A percentile compares a stretch with the other conserved stretches of the same genome.
phyloP scores from a whole-genome alignment of 2,113 vertebrate species.

The Tinamus guttatus region DNA sequence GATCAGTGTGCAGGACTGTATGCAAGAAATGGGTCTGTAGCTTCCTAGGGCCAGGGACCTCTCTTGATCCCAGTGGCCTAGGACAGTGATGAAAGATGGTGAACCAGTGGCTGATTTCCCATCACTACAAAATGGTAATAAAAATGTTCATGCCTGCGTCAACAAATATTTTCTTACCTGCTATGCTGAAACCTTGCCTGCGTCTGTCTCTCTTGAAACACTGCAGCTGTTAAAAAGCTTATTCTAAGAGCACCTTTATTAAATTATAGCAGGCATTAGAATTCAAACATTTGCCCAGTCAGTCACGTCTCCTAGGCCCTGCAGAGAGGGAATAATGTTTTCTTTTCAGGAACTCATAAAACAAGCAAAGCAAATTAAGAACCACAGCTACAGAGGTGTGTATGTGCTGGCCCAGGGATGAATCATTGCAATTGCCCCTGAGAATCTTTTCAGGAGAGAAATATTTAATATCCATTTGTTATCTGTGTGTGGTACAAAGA shows the following conservation, averaged over 20 bases:
- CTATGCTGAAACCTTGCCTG: too few species aligned
- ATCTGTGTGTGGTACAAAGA: background rate
- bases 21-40: too few species aligned
- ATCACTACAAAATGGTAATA: too few species aligned
- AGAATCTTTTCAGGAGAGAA: background rate
- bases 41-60: too few species aligned
- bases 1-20: too few species aligned
- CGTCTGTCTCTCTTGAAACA: background rate
- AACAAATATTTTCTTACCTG: too few species aligned
- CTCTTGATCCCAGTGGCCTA: too few species aligned
- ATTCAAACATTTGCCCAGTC: background rate
- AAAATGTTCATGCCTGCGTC: too few species aligned
- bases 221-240: background rate
- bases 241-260: background rate
- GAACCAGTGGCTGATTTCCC: too few species aligned
- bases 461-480: background rate
- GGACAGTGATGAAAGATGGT: too few species aligned
- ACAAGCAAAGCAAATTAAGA: background rate
- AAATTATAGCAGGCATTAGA: background rate
- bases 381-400: background rate
- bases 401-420: background rate
- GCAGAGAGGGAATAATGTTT: background rate
- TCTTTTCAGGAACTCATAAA: too few species aligned
- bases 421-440: background rate
- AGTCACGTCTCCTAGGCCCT: background rate